Percentiles rank a stretch among this genome's conserved stretches.
phyloP scores from a whole-genome alignment of 2,888 invertebrate species.

The Smittia sp. region DNA sequence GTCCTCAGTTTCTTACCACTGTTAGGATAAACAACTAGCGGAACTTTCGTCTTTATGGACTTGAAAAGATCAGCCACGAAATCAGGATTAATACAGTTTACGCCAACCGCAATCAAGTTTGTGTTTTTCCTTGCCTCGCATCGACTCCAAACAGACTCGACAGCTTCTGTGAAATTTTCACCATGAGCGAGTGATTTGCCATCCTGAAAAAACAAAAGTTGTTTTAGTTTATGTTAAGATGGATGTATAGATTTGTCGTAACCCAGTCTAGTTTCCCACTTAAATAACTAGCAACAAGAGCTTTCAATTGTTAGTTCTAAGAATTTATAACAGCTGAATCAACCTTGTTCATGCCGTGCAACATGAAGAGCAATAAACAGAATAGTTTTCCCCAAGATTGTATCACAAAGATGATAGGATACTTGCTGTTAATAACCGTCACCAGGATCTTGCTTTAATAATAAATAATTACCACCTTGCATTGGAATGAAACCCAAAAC shows the following conservation, averaged over 20 bases:
- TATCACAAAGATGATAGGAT: no score
- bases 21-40: slow-evolving; percentile 88
- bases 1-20: slow-evolving; percentile 68
- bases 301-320: no score
- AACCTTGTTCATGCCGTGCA: no score
- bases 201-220: slow-evolving; percentile 62
- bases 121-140: slow-evolving; percentile 62
- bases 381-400: no score
- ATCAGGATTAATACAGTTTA: slow-evolving; percentile 79
- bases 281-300: no score
- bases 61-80: slow-evolving; percentile 62
- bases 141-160: slow-evolving; percentile 64
- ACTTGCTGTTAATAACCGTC: slow-evolving; percentile 4
- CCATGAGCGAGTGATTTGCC: slow-evolving; percentile 68
- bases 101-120: slow-evolving; percentile 78
- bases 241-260: no score
- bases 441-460: neutral
- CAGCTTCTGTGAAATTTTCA: slow-evolving; percentile 72
- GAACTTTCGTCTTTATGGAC: slow-evolving; percentile 58
- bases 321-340: no score
- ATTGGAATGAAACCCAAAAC: slow-evolving; percentile 87
- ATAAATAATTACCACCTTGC: slow-evolving; percentile 61
- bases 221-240: no score
- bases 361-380: no score
- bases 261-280: no score